Evolutionary conservation across 2,888 invertebrate genomes (phyloP), one percentile per base, ranked within the genome.

Genomic region (Busseola fusca): DNA sequence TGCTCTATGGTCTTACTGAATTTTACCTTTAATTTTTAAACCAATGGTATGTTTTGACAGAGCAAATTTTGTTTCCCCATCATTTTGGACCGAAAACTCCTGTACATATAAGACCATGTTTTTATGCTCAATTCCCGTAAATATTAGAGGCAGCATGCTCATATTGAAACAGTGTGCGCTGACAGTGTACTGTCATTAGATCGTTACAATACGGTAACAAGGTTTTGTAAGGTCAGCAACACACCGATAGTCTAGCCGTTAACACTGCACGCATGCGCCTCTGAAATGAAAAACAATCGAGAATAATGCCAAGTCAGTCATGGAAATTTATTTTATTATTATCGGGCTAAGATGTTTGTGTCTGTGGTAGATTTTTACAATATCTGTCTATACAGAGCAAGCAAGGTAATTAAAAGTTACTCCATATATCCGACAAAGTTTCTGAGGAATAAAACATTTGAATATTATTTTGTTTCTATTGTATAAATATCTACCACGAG

Each of bases 261-360:
- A 93, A 93, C 92, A 93, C 95, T 93, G 94, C 93, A 92, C 92
- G 95, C 96, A 96, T 96, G 96, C 94, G 96, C 96, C 96, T 96
- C 96, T 96, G 96, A 94, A 96, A 96, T 92, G 89, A 89, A 94
- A 94, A 94, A 94, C 92, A 93, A 90, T 91, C 90, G 93, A 94
- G 92, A 95, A 94, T 95, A 94, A 94, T 95, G 96, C 96, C 91
- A 87, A 94, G 95, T 93, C 93, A 93, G 96, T 95, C 95, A 95
- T 95, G 95, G 95, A 95, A 94, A 94, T 95, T 95, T 94, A 89
- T 89, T 85, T 83, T 76, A 78, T 74, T 90, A 88, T 88, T 87
- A 82, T 89, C 90, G 88, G 89, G 89, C 89, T 86, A 89, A 79
- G 88, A 91, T 89, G 76, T 85, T 69, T 62, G 64, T 30, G 70